These are phyloP conservation scores for Listrodromus nycthemerus DNA, from an alignment of 2,888 invertebrate genomes.

Conservation along the genomic window DNA sequence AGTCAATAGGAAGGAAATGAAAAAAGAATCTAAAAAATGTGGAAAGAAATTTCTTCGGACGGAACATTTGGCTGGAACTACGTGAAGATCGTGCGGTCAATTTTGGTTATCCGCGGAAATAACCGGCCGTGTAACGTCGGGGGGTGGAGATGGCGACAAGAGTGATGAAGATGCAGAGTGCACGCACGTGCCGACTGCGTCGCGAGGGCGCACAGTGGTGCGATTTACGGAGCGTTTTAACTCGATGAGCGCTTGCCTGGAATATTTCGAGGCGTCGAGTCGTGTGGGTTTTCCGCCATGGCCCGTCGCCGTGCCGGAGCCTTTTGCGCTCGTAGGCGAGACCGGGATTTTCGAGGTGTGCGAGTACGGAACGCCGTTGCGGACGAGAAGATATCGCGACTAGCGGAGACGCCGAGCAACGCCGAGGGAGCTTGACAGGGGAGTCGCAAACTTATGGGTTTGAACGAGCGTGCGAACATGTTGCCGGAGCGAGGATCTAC, in stretches of 20 bases:
- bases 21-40: background rate
- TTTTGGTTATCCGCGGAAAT: background rate
- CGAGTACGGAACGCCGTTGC: slow-evolving; percentile 5
- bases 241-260: slow-evolving; percentile 17
- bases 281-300: background rate
- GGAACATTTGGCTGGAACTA: background rate
- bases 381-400: slow-evolving; percentile 49
- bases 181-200: slow-evolving; percentile 24
- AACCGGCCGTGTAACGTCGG: background rate
- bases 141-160: background rate
- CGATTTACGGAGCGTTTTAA: slow-evolving; percentile 43
- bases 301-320: background rate
- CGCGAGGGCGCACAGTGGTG: slow-evolving; percentile 1
- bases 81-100: background rate
- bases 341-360: slow-evolving; percentile 34
- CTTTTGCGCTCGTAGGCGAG: slow-evolving; percentile 33
- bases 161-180: slow-evolving; percentile 25
- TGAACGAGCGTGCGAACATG: slow-evolving; percentile 54
- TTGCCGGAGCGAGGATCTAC: slow-evolving; percentile 65
- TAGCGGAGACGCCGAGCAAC: slow-evolving; percentile 60
- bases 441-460: slow-evolving; percentile 61
- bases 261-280: slow-evolving; percentile 43
- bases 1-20: no score
- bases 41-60: background rate
- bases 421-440: slow-evolving; percentile 29